Conservation (phyloP, 2,888 invertebrate genomes). For the Petrolisthes manimaculis region DNA sequence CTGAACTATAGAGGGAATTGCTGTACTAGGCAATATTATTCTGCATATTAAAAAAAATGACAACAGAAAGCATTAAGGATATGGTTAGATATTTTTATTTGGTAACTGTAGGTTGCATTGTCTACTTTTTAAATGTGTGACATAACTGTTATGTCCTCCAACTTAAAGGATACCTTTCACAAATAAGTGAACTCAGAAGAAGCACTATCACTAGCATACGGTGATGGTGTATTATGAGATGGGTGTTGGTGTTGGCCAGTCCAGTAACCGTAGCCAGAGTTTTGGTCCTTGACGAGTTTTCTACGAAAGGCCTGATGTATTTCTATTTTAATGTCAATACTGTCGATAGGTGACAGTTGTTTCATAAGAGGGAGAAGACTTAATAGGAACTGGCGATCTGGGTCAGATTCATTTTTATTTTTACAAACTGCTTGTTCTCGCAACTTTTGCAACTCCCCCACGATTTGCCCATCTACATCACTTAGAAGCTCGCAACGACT, state of each 20-base stretch:
- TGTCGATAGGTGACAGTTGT: constrained; percentile 22
- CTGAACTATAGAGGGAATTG: no score
- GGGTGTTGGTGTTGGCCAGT: constrained; percentile 37
- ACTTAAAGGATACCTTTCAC: constrained; percentile 29
- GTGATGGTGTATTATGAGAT: constrained; percentile 35
- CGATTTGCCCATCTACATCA: constrained; percentile 28
- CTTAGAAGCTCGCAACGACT: constrained; percentile 21
- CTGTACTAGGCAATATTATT: no score
- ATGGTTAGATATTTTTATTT: neutral
- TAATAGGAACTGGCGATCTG: constrained; percentile 45
- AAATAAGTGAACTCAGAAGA: constrained; percentile 22
- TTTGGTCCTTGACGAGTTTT: constrained; percentile 17
- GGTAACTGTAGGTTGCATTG: neutral
- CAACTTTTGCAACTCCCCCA: constrained; percentile 34
- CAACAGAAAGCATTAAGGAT: neutral
- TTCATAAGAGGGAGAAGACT: constrained; percentile 25
- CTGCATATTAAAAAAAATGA: no score
- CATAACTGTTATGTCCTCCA: constrained; percentile 35
- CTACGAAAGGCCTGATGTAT: constrained; percentile 43
- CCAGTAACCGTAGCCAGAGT: constrained; percentile 12
- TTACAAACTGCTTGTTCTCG: constrained; percentile 37
- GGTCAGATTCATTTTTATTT: constrained; percentile 45
- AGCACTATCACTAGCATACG: constrained; percentile 35
- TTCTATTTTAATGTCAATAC: constrained; percentile 37
- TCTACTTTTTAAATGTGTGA: constrained; percentile 4